These are phyloP conservation scores for Doryteuthis pealeii DNA, from an alignment of 1,140 invertebrate species.

Conservation along the genomic window DNA sequence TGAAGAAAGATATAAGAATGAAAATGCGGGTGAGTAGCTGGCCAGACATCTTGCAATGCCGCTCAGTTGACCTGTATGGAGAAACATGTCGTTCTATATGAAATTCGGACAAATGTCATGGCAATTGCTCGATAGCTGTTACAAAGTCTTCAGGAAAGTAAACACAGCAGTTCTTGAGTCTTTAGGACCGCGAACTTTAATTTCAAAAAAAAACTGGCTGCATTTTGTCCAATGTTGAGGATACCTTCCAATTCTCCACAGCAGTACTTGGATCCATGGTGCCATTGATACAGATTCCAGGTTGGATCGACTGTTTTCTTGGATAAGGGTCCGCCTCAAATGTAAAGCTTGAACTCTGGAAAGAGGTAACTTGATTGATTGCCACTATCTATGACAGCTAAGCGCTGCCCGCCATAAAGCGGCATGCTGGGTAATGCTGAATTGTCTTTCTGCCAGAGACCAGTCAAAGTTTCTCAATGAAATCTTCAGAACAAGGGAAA, in stretches of 20 bases:
- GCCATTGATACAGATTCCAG: slow-evolving; percentile 78
- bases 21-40: slow-evolving; percentile 68
- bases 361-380: slow-evolving; percentile 70
- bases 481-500: slow-evolving; percentile 80
- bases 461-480: slow-evolving; percentile 72
- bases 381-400: slow-evolving; percentile 65
- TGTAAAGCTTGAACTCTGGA: slow-evolving; percentile 74
- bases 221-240: slow-evolving; percentile 67
- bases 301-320: slow-evolving; percentile 63
- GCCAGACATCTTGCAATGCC: slow-evolving; percentile 66
- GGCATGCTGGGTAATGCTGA: slow-evolving; percentile 63
- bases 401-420: slow-evolving; percentile 73
- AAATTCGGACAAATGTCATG: slow-evolving; percentile 71
- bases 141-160: slow-evolving; percentile 77
- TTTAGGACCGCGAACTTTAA: slow-evolving; percentile 73
- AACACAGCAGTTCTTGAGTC: slow-evolving; percentile 61
- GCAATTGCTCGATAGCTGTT: slow-evolving; percentile 70
- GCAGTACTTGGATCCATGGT: slow-evolving; percentile 76
- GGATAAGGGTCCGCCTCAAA: slow-evolving; percentile 66
- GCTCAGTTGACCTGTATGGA: slow-evolving; percentile 66
- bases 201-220: slow-evolving; percentile 63
- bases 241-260: slow-evolving; percentile 74
- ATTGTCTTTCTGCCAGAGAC: slow-evolving; percentile 73
- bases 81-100: slow-evolving; percentile 68
- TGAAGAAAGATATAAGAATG: no score